phyloP scores from a whole-genome alignment of 2,888 invertebrate species.

The Brachycybe producta region DNA sequence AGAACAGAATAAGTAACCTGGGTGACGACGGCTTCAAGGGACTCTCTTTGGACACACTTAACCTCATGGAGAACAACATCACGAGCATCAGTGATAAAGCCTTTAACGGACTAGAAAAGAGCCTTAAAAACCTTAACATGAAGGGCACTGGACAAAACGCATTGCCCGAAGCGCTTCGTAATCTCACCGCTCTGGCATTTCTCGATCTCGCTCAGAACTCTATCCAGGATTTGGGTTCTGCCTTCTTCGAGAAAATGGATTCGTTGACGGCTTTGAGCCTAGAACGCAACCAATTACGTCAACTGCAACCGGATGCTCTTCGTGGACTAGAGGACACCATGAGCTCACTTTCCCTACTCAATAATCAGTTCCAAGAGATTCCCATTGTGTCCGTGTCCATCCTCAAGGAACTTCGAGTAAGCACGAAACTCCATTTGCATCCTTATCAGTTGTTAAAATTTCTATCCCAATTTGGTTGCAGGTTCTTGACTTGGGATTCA shows the following conservation, averaged over 20 bases:
- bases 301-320: constrained; percentile 61
- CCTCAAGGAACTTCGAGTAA: constrained; percentile 58
- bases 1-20: constrained; percentile 59
- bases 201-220: constrained; percentile 80
- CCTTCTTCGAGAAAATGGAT: constrained; percentile 44
- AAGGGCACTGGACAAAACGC: constrained; percentile 70
- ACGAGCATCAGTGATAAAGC: constrained; percentile 55
- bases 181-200: constrained; percentile 66
- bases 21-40: constrained; percentile 62
- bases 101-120: constrained; percentile 63
- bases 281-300: constrained; percentile 73
- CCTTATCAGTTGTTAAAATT: neutral
- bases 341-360: constrained; percentile 74
- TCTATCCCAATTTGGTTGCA: constrained; percentile 24
- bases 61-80: constrained; percentile 60
- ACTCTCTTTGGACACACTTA: constrained; percentile 40
- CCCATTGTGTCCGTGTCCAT: constrained; percentile 66
- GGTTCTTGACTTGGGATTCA: constrained; percentile 85
- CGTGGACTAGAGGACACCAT: constrained; percentile 63
- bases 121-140: constrained; percentile 73
- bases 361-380: constrained; percentile 76
- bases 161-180: constrained; percentile 64
- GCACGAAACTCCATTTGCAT: constrained; percentile 20
- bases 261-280: constrained; percentile 74
- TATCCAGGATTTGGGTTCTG: constrained; percentile 50